Evolutionary conservation across 2,888 invertebrate genomes (phyloP).

Genomic region (Melieria picta): DNA sequence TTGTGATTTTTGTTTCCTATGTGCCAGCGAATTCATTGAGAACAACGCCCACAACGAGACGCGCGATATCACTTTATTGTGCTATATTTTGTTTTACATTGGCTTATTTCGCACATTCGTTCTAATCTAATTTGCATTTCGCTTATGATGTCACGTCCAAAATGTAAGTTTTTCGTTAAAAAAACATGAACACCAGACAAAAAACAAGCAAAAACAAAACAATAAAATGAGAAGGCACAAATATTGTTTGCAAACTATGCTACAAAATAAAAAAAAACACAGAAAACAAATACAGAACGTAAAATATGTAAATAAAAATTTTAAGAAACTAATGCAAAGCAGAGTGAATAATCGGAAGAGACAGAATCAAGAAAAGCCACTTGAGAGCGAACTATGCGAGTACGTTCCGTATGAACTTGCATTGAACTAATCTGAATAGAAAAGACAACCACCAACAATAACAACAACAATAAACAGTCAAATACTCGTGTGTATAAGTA

Average conservation of each 20-base stretch:
- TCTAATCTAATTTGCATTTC: background rate
- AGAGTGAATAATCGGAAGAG: background rate
- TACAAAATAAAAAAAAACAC: background rate
- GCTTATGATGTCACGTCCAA: background rate
- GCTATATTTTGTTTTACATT: no score
- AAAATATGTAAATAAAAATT: background rate
- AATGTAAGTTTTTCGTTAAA: background rate
- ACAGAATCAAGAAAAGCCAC: background rate
- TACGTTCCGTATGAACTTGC: no score
- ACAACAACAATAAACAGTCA: background rate
- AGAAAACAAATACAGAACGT: background rate
- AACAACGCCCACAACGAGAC: no score
- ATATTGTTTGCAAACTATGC: constrained; percentile 1
- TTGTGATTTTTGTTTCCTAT: no score
- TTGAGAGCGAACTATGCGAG: background rate
- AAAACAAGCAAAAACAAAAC: background rate
- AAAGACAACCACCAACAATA: background rate
- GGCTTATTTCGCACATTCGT: no score
- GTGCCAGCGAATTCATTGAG: no score
- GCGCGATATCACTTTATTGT: no score
- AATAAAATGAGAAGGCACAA: background rate
- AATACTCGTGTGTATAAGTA: background rate
- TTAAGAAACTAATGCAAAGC: background rate
- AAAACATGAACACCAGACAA: background rate
- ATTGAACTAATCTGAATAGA: no score